A percentile compares a stretch with the other conserved stretches of the same genome.
phyloP scores from a whole-genome alignment of 1,140 invertebrate genomes.

The Ptiloglossa arizonensis region DNA sequence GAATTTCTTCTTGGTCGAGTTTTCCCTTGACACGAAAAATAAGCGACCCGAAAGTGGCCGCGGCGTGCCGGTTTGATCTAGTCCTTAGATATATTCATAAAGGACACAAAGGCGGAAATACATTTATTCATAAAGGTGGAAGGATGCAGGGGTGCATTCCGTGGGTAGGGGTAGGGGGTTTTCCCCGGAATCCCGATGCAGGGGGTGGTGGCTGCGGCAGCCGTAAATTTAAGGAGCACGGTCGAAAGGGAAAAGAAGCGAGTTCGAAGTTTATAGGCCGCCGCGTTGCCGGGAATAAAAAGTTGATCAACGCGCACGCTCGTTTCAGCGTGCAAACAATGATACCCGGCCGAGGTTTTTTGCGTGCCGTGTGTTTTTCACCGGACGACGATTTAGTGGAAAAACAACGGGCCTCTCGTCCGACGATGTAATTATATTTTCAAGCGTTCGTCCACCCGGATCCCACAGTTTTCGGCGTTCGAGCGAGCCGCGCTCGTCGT shows the following conservation, averaged over 20 bases:
- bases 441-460: conserved; percentile 5
- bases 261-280: neutral
- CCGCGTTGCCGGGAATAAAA: neutral
- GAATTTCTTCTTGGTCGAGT: conserved; percentile 26
- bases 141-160: neutral
- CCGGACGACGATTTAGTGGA: conserved; percentile 23
- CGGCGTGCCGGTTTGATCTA: conserved; percentile 28
- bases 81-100: conserved; percentile 43
- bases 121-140: conserved; percentile 62
- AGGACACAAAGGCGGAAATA: conserved; percentile 47
- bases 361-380: conserved; percentile 28
- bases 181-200: neutral
- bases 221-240: neutral
- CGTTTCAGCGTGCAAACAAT: conserved; percentile 46
- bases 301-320: conserved; percentile 11
- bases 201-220: neutral
- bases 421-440: conserved; percentile 39
- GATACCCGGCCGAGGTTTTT: conserved; percentile 10
- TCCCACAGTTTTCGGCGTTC: neutral
- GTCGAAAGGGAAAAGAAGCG: neutral
- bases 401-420: conserved; percentile 15
- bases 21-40: conserved; percentile 7
- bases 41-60: conserved; percentile 21
- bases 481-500: neutral
- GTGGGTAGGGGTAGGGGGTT: neutral